Evolutionary conservation across 2,888 invertebrate genomes (phyloP).

Genomic region (Xestia rhomboidea): DNA sequence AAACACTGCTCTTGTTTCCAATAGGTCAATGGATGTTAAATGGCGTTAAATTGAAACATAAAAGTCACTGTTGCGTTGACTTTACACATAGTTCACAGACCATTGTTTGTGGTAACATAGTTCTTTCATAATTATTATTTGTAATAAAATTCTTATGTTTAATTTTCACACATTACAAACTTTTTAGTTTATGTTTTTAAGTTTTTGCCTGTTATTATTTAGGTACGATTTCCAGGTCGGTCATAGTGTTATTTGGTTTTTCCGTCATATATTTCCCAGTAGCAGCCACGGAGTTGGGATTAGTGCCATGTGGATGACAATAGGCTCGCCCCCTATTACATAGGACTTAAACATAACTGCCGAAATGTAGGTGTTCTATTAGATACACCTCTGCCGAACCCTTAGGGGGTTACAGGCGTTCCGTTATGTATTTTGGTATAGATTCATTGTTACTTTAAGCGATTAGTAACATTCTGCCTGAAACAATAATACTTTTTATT

Average conservation of each 20-base stretch:
- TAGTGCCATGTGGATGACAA: not conserved
- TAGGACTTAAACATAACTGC: too few species aligned
- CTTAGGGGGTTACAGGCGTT: not conserved
- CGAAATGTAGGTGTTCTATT: too few species aligned
- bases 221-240: not conserved
- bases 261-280: not conserved
- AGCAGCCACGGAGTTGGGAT: too few species aligned
- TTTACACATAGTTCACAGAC: slow-evolving; percentile 34
- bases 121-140: slow-evolving; percentile 1
- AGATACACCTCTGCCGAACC: not conserved
- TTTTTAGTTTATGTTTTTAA: not conserved
- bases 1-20: slow-evolving; percentile 13
- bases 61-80: slow-evolving; percentile 5
- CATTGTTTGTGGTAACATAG: slow-evolving; percentile 7
- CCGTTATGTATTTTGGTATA: not conserved
- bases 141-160: not conserved
- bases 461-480: not conserved
- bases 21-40: slow-evolving; percentile 4
- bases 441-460: not conserved
- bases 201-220: not conserved
- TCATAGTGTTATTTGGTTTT: not conserved
- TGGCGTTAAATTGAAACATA: slow-evolving; percentile 9
- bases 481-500: not conserved
- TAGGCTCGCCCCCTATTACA: not conserved
- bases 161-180: not conserved